Base-by-base conservation (phyloP, 1,140 invertebrate genomes). In the Diachasmimorpha longicaudata region DNA sequence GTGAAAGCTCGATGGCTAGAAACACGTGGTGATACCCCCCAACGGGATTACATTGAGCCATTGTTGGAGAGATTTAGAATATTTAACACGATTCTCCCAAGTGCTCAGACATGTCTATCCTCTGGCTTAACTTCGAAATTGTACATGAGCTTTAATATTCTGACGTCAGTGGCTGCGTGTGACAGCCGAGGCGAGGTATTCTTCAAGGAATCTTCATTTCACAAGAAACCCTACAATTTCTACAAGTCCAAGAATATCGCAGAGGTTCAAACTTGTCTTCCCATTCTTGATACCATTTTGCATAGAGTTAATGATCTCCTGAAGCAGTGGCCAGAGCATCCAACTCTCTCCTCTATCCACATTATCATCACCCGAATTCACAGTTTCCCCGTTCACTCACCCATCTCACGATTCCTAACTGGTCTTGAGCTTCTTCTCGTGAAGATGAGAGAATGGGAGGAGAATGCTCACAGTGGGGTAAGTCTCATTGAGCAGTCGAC, bases 391-490 rank as follows among this genome's bases (percentile, higher is more conserved):
- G 90, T 97, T 0, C 93, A 93, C 5, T 94, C 94, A 80, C 94
- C 98, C 0, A 85, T 99, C 4, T 95, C 96, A 66, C 93, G 96
- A 81, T 97, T 97, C 80, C 90, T 99, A 0, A 95, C 95, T 0
- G 97, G 97, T 8, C 88, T 99, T 23, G 98, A 99, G 87, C 86
- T 98, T 31, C 86, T 99, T 0, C 87, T 98, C 4, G 92, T 93
- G 16, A 96, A 97, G 79, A 90, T 95, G 52, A 91, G 97, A 78
- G 93, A 97, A 78, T 99, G 97, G 98, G 96, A 99, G 86, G 93
- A 93, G 80, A 95, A 96, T 82, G 97, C 97, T 0, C 95, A 97
- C 80, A 93, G 91, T 78, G 93, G 93, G 3, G 96, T 99, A 39
- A 96, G 95, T 75, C 86, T 99, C 81, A 89, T 91, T 0, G 90